Conservation (phyloP, 2,113 vertebrate species). For the Misgurnus anguillicaudatus region DNA sequence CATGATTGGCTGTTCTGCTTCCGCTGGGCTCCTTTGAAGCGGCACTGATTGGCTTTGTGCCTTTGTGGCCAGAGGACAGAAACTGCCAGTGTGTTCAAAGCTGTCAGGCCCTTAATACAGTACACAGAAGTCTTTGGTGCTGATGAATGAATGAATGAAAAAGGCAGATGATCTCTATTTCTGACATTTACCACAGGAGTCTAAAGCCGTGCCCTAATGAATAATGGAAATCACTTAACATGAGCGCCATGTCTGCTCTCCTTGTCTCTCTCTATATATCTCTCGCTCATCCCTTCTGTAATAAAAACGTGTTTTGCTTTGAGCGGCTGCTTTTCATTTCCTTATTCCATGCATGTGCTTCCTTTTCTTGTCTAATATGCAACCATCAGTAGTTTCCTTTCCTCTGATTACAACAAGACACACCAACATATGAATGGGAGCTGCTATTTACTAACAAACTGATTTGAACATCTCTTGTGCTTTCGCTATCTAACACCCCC, state of each 20-base stretch:
- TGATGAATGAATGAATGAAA: slow-evolving; percentile 26
- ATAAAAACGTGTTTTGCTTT: slow-evolving; percentile 20
- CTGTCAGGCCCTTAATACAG: slow-evolving; percentile 10
- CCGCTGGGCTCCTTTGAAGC: slow-evolving; percentile 23
- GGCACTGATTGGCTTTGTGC: slow-evolving; percentile 39
- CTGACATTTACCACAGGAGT: slow-evolving; percentile 41
- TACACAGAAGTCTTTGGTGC: slow-evolving; percentile 16
- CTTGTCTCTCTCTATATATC: neutral
- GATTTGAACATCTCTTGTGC: neutral
- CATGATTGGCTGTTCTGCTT: slow-evolving; percentile 33
- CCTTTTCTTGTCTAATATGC: neutral
- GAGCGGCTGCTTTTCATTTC: slow-evolving; percentile 20
- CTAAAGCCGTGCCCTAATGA: slow-evolving; percentile 42
- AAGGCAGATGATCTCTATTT: slow-evolving; percentile 45
- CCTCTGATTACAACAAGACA: neutral
- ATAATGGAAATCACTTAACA: slow-evolving; percentile 52
- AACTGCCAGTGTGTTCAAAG: slow-evolving; percentile 25
- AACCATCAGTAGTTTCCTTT: neutral
- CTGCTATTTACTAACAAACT: neutral
- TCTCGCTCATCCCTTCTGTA: slow-evolving; percentile 16
- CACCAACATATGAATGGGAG: slow-evolving; percentile 5
- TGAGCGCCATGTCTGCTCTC: slow-evolving; percentile 23
- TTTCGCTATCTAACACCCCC: neutral
- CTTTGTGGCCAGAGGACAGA: slow-evolving; percentile 38
- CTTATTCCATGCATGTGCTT: neutral